Conservation (phyloP, 2,888 invertebrate genomes). For the Orthonevra nobilis region DNA sequence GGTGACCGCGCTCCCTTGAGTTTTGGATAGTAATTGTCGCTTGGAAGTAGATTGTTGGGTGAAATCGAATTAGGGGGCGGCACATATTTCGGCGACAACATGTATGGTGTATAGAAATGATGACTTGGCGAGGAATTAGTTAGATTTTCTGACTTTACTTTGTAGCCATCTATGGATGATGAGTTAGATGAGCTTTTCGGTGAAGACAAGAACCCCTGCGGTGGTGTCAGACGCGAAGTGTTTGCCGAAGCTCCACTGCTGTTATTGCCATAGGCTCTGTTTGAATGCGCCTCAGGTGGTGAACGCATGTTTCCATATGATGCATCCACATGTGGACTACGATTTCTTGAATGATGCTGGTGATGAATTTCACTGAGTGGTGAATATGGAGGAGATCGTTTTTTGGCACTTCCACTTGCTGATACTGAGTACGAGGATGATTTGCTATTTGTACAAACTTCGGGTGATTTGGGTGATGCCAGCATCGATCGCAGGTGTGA, state of each 20-base stretch:
- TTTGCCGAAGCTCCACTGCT: slow-evolving; percentile 67
- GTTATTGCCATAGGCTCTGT: slow-evolving; percentile 61
- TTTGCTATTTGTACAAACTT: slow-evolving; percentile 73
- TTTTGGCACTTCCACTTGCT: slow-evolving; percentile 72
- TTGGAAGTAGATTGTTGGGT: slow-evolving; percentile 29
- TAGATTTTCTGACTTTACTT: slow-evolving; percentile 67
- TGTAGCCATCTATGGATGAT: slow-evolving; percentile 62
- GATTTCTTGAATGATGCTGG: slow-evolving; percentile 58
- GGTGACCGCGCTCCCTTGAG: slow-evolving; percentile 62
- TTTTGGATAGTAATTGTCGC: slow-evolving; percentile 52
- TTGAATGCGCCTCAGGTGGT: slow-evolving; percentile 72
- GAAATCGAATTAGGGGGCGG: slow-evolving; percentile 70
- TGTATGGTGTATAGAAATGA: slow-evolving; percentile 76
- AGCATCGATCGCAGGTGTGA: slow-evolving; percentile 76
- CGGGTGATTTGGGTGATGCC: slow-evolving; percentile 80
- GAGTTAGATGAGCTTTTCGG: slow-evolving; percentile 72
- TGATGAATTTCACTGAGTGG: slow-evolving; percentile 73
- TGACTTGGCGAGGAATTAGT: slow-evolving; percentile 71
- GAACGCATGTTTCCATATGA: slow-evolving; percentile 71
- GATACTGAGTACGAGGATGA: slow-evolving; percentile 53
- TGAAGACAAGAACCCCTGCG: slow-evolving; percentile 71
- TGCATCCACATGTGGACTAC: slow-evolving; percentile 72
- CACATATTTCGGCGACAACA: slow-evolving; percentile 75
- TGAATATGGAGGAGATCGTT: slow-evolving; percentile 78
- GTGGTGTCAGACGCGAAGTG: slow-evolving; percentile 56